Conservation (phyloP, 1,140 invertebrate genomes). For the Holcopasites calliopsidis region DNA sequence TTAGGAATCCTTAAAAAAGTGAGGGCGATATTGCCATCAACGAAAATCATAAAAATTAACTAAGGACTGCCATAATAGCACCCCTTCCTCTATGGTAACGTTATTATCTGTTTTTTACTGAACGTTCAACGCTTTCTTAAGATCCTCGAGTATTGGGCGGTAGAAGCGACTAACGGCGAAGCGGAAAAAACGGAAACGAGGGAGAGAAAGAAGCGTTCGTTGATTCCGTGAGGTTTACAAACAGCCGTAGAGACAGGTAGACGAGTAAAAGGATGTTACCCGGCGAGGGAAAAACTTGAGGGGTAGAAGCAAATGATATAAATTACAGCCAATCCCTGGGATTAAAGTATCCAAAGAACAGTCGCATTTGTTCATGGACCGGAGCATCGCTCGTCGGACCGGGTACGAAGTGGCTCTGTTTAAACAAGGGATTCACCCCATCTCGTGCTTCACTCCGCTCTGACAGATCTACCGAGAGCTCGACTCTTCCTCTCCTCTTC, state of each 20-base stretch:
- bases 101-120: no score
- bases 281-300: slow-evolving; percentile 28
- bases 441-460: slow-evolving; percentile 35
- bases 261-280: slow-evolving; percentile 7
- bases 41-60: no score
- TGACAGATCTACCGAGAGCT: slow-evolving; percentile 31
- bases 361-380: slow-evolving; percentile 65
- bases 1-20: no score
- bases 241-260: slow-evolving; percentile 33
- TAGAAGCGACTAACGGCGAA: no score
- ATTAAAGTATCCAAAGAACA: slow-evolving; percentile 67
- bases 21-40: no score
- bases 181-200: background rate
- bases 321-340: slow-evolving; percentile 63
- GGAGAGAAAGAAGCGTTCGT: background rate
- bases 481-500: background rate
- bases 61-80: no score
- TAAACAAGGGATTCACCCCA: slow-evolving; percentile 61
- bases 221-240: slow-evolving; percentile 44
- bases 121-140: background rate
- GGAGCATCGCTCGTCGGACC: slow-evolving; percentile 55
- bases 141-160: no score
- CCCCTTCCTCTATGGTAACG: no score
- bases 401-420: slow-evolving; percentile 62
- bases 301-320: slow-evolving; percentile 58